A percentile compares a stretch with the other conserved stretches of the same genome.
phyloP scores from a whole-genome alignment of 2,113 vertebrate species.

The Calidris pugnax region DNA sequence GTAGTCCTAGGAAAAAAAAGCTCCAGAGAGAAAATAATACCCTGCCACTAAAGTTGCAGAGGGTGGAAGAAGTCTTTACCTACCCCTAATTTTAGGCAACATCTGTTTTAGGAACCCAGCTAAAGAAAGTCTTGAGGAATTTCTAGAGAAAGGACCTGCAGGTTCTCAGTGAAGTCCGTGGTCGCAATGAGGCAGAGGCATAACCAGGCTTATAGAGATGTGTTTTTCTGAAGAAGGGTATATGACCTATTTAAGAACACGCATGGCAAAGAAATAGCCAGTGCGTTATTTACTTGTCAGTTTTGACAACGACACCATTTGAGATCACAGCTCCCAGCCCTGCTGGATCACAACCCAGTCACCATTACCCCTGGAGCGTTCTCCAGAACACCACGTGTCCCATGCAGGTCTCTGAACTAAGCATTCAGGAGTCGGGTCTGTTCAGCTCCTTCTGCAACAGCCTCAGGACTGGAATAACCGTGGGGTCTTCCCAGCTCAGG shows the following conservation, averaged over 20 bases:
- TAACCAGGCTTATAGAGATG: not conserved
- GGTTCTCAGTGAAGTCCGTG: not conserved
- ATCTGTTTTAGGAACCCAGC: not conserved
- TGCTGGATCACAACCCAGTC: not conserved
- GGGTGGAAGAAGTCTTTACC: not conserved
- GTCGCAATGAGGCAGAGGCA: not conserved
- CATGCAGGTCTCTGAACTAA: accelerated
- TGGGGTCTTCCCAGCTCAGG: not conserved
- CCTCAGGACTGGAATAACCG: not conserved
- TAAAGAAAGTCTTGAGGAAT: not conserved
- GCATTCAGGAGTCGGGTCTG: not conserved
- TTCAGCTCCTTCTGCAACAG: not conserved
- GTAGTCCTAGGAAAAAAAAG: not conserved
- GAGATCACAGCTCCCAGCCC: not conserved
- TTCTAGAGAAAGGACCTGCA: not conserved
- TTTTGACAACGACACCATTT: not conserved
- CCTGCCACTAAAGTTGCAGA: not conserved
- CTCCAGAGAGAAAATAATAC: not conserved
- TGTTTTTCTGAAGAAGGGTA: not conserved
- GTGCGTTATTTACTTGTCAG: not conserved
- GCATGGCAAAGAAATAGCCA: not conserved
- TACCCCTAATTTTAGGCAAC: not conserved
- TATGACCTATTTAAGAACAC: not conserved
- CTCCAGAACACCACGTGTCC: accelerated
- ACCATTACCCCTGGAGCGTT: not conserved